A percentile compares a stretch with the other conserved stretches of the same genome.
These are phyloP conservation scores for Nothobranchius kuhntae DNA, from an alignment of 2,113 vertebrate genomes.

Conservation along the genomic window DNA sequence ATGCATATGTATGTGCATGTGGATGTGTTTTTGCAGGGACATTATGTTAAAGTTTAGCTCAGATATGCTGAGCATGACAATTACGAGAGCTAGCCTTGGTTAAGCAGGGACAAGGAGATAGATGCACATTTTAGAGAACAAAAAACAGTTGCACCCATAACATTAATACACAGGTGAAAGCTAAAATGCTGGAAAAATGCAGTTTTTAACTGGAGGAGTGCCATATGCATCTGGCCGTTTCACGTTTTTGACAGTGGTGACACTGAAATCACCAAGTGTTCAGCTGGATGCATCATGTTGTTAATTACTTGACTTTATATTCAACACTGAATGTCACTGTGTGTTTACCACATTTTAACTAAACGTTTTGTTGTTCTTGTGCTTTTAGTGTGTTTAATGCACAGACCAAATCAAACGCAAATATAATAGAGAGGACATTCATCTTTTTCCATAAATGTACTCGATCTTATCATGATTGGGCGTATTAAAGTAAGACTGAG, in stretches of 20 bases:
- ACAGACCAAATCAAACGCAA: too few species aligned
- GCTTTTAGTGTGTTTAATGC: too few species aligned
- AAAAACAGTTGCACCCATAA: not conserved
- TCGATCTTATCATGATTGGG: too few species aligned
- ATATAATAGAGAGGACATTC: too few species aligned
- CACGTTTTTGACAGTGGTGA: not conserved
- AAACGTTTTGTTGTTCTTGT: too few species aligned
- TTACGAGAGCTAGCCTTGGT: constrained; percentile 14
- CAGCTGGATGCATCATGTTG: too few species aligned
- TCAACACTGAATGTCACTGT: too few species aligned
- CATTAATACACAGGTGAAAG: not conserved
- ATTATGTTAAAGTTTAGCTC: constrained; percentile 30
- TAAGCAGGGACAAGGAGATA: constrained; percentile 16
- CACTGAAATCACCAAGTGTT: not conserved
- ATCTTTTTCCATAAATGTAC: too few species aligned
- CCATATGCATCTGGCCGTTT: too few species aligned
- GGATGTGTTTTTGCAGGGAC: constrained; percentile 13
- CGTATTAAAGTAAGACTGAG: too few species aligned
- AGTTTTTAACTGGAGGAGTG: not conserved
- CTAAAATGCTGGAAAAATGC: not conserved
- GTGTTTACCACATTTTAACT: too few species aligned
- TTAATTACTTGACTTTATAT: too few species aligned
- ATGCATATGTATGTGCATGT: constrained; percentile 13
- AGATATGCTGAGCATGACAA: constrained; percentile 11
- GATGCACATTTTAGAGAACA: not conserved